Evolutionary conservation across 2,888 invertebrate species (phyloP), one percentile per base, ranked within the genome.

Genomic region (Microplitis deprimator): DNA sequence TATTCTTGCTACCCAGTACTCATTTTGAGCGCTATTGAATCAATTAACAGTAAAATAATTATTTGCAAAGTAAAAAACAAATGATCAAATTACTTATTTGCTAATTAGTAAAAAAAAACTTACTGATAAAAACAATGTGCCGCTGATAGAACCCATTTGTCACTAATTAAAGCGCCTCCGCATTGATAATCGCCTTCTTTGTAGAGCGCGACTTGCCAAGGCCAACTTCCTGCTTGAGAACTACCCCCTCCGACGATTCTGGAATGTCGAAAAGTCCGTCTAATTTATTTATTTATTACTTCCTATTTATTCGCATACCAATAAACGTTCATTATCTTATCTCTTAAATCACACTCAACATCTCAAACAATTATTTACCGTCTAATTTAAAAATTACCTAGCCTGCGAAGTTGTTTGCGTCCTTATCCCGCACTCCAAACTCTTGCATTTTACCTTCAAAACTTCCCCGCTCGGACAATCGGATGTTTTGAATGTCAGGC

Each of bases 161-260:
- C 91, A 13, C 93, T 92, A 81, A 96, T 91, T 68, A 96, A 92
- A 1, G 95, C 95, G 20, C 94, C 96, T 20, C 95, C 95, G 87
- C 96, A 96, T 90, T 95, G 95, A 91, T 95, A 95, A 90, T 95
- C 95, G 0, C 96, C 96, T 90, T 96, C 95, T 85, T 95, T 94
- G 90, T 96, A 96, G 29, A 96, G 91, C 60, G 95, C 96, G n/a
- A 95, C 95, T 91, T 95, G 95, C 95, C 95, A 96, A 4, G 96
- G 96, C 95, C 95, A 95, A 40, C 95, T 93, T 82, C 95, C 95
- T 7, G 94, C 92, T 73, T 93, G 92, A 62, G 95, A 93, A 86
- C 95, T 95, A 75, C 93, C 94, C 80, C 96, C 95, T 76, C 96
- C 96, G 84, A 96, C 95, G 88, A 96, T 95, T 91, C 96, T 94